These are phyloP conservation scores for Aphidius gifuensis DNA, from an alignment of 1,140 invertebrate genomes.

Conservation along the genomic window DNA sequence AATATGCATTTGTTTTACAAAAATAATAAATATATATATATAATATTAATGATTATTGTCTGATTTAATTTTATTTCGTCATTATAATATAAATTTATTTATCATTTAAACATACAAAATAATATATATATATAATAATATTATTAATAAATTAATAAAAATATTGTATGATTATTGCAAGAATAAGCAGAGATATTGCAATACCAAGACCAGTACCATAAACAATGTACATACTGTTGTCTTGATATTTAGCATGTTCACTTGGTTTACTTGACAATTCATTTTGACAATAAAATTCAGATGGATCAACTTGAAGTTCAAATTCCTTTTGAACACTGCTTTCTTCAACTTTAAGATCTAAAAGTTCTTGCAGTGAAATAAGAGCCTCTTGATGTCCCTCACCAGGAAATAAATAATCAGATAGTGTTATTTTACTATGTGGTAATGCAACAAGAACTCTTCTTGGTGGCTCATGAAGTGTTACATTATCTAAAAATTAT, in stretches of 20 bases:
- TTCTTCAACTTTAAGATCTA: conserved; percentile 69
- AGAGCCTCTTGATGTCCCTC: conserved; percentile 74
- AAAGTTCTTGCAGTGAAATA: conserved; percentile 68
- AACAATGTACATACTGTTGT: conserved; percentile 56
- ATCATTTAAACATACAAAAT: not conserved
- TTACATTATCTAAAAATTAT: conserved; percentile 58
- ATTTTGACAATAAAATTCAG: conserved; percentile 62
- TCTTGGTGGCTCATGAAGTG: conserved; percentile 75
- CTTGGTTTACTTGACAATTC: conserved; percentile 56
- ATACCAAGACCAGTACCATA: conserved; percentile 58
- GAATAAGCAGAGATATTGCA: conserved; percentile 59
- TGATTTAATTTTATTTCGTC: not conserved
- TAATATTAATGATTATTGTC: conserved; percentile 11
- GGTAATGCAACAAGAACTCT: conserved; percentile 70
- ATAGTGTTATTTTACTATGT: conserved; percentile 65
- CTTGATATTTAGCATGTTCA: conserved; percentile 50
- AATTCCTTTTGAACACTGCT: conserved; percentile 64
- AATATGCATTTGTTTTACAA: conserved; percentile 32
- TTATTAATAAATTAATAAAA: conserved; percentile 28
- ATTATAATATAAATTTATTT: conserved; percentile 2
- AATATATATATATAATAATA: conserved; percentile 5
- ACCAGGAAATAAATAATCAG: conserved; percentile 82
- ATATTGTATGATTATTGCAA: conserved; percentile 60
- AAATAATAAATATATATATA: conserved; percentile 31
- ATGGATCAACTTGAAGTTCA: conserved; percentile 65